These are phyloP conservation scores for Oeneis ivallda DNA, from an alignment of 2,888 invertebrate genomes.

Conservation along the genomic window DNA sequence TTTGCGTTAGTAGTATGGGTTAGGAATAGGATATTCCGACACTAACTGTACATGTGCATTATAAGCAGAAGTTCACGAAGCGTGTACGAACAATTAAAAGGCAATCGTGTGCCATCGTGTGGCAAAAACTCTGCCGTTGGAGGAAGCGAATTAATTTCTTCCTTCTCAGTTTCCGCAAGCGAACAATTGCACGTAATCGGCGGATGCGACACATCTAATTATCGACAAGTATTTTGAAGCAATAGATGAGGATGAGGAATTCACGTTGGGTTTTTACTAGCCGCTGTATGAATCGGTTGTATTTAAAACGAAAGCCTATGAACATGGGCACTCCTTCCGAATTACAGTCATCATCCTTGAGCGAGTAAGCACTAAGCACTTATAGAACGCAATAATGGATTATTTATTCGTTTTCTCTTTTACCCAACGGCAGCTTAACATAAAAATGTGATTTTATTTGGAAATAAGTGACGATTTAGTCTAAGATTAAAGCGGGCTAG, in stretches of 20 bases:
- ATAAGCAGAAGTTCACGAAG: slow-evolving; percentile 34
- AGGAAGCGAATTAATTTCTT: slow-evolving; percentile 40
- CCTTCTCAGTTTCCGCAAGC: slow-evolving; percentile 38
- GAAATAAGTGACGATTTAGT: too few species aligned
- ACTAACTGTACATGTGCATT: slow-evolving; percentile 24
- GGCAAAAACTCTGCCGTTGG: slow-evolving; percentile 34
- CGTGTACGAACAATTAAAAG: slow-evolving; percentile 47
- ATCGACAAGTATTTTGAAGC: slow-evolving; percentile 18
- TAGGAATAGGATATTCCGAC: neutral
- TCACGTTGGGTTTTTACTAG: neutral
- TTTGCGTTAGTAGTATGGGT: neutral
- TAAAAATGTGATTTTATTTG: too few species aligned
- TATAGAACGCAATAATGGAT: too few species aligned
- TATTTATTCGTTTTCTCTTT: too few species aligned
- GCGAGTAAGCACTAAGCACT: too few species aligned
- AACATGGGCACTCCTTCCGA: neutral
- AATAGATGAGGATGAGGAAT: slow-evolving; percentile 24
- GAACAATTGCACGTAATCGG: slow-evolving; percentile 28
- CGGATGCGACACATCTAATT: slow-evolving; percentile 36
- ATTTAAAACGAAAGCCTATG: neutral
- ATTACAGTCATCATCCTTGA: neutral
- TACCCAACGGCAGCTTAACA: too few species aligned
- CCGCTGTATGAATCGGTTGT: neutral
- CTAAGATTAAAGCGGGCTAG: too few species aligned
- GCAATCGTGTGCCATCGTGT: slow-evolving; percentile 35